These are phyloP conservation scores for Adelges cooleyi DNA, from an alignment of 1,140 invertebrate genomes.

Conservation along the genomic window DNA sequence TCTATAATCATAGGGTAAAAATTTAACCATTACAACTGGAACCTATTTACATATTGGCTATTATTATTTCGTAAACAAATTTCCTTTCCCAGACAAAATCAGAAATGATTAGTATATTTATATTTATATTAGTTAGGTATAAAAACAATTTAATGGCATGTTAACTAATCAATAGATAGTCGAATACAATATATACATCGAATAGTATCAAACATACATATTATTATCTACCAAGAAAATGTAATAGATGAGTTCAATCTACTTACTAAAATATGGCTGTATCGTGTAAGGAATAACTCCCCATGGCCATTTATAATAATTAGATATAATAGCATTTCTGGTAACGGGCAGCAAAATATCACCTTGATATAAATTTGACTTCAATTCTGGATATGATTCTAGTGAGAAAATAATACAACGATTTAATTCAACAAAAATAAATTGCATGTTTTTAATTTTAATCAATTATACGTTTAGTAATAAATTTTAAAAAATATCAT, in stretches of 20 bases:
- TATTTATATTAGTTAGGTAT: background rate
- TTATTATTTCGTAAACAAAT: too few species aligned
- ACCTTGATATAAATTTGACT: conserved; percentile 33
- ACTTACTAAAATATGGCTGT: conserved; percentile 31
- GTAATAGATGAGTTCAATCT: too few species aligned
- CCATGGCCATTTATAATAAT: conserved; percentile 32
- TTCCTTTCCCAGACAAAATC: too few species aligned
- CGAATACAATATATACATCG: background rate
- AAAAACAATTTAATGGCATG: background rate
- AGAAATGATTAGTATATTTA: background rate
- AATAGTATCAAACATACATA: background rate
- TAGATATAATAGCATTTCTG: conserved; percentile 31
- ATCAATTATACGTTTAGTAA: too few species aligned
- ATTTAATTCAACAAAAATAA: too few species aligned
- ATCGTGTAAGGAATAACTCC: conserved; percentile 33
- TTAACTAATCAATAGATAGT: background rate
- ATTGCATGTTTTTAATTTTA: too few species aligned
- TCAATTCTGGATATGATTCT: conserved; percentile 32
- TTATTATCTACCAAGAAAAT: background rate
- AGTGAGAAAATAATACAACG: too few species aligned
- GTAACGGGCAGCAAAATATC: conserved; percentile 32
- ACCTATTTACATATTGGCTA: too few species aligned
- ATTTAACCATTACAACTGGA: too few species aligned
- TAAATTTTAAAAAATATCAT: too few species aligned
- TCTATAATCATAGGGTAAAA: too few species aligned